Percentiles rank a stretch among this genome's conserved stretches.
phyloP scores from a whole-genome alignment of 1,140 invertebrate species.

The Pseudomyrmex gracilis region DNA sequence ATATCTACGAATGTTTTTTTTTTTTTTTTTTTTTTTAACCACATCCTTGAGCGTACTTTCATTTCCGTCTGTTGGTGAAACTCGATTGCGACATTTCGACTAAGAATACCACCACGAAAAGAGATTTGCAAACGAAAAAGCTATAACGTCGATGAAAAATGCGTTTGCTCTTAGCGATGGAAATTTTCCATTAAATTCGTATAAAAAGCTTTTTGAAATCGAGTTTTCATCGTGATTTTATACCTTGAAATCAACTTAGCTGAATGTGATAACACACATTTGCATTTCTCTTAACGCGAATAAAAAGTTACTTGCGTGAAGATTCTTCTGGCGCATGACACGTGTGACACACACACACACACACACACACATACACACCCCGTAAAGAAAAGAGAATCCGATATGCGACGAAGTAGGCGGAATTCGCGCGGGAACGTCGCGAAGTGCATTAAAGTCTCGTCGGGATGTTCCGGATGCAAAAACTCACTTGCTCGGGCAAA shows the following conservation, averaged over 20 bases:
- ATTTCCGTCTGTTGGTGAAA: background rate
- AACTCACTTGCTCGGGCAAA: slow-evolving; percentile 35
- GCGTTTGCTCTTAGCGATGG: background rate
- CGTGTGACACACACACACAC: no score
- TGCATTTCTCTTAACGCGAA: background rate
- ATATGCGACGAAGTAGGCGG: slow-evolving; percentile 2
- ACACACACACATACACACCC: no score
- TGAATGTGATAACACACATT: background rate
- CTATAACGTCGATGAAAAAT: background rate
- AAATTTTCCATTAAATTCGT: background rate
- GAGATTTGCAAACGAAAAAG: background rate
- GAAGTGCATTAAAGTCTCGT: slow-evolving; percentile 63
- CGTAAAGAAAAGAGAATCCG: slow-evolving; percentile 15
- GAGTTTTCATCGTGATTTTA: no score
- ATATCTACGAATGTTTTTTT: background rate
- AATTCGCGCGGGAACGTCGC: slow-evolving; percentile 23
- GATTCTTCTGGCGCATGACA: background rate
- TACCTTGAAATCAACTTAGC: background rate
- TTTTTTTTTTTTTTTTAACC: no score
- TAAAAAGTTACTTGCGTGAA: background rate
- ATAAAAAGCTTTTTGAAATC: no score
- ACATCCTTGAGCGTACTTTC: background rate
- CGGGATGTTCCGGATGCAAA: slow-evolving; percentile 47
- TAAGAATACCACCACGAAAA: background rate
- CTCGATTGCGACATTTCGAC: background rate